These are phyloP conservation scores for Caenorhabditis drosophilae DNA, from an alignment of 2,888 invertebrate genomes.

Conservation along the genomic window DNA sequence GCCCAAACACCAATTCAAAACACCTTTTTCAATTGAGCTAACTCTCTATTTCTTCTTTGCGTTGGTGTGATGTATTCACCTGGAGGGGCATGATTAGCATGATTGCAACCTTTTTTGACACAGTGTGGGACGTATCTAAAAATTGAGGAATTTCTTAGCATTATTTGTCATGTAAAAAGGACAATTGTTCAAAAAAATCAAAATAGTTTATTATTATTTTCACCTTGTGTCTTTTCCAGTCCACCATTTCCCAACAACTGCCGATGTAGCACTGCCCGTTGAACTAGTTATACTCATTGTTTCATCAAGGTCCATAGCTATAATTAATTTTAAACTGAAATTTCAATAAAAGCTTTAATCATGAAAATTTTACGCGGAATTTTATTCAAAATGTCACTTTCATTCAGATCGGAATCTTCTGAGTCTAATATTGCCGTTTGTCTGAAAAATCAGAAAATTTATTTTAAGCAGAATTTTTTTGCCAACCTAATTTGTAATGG, in stretches of 20 bases:
- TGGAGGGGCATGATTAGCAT: slow-evolving; percentile 43
- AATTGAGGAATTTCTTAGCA: not conserved
- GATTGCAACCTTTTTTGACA: slow-evolving; percentile 61
- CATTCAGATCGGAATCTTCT: slow-evolving; percentile 45
- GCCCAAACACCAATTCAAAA: not conserved
- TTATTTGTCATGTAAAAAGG: not conserved
- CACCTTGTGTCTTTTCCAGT: slow-evolving; percentile 64
- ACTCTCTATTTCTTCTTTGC: slow-evolving; percentile 58
- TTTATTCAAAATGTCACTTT: slow-evolving; percentile 2
- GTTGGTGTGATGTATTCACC: slow-evolving; percentile 67
- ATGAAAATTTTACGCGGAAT: too few species aligned
- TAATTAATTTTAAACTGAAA: not conserved
- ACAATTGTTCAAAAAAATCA: not conserved
- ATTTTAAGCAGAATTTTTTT: not conserved
- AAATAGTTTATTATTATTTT: not conserved
- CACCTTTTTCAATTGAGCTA: slow-evolving; percentile 35
- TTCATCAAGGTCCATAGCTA: slow-evolving; percentile 38
- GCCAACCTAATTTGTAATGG: slow-evolving; percentile 23
- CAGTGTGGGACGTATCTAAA: slow-evolving; percentile 64
- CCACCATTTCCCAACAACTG: slow-evolving; percentile 68
- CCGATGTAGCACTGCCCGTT: slow-evolving; percentile 54
- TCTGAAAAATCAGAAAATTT: slow-evolving; percentile 29
- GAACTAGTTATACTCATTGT: slow-evolving; percentile 59
- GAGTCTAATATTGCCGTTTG: slow-evolving; percentile 58
- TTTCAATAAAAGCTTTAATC: too few species aligned